Conservation (phyloP, 2,797 vertebrate genomes). For the Malacoraja senta region DNA sequence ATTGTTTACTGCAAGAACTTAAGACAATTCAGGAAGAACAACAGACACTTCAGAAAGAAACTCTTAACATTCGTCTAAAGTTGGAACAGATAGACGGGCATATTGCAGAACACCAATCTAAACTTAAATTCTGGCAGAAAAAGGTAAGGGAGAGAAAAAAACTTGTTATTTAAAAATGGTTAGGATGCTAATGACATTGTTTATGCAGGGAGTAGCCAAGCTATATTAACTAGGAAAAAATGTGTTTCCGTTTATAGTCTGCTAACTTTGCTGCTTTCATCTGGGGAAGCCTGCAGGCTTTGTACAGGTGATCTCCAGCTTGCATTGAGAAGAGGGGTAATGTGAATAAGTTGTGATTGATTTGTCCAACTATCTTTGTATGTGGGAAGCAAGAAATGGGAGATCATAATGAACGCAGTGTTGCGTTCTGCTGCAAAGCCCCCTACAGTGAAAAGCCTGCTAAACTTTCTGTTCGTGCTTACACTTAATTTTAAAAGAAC, state of each 20-base stretch:
- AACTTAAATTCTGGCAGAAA: conserved; percentile 87
- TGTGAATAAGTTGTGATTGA: neutral
- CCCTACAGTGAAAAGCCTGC: neutral
- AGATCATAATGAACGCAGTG: neutral
- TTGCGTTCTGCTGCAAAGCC: neutral
- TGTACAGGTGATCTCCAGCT: neutral
- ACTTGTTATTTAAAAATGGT: neutral
- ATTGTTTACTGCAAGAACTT: conserved; percentile 66
- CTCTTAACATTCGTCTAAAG: conserved; percentile 77
- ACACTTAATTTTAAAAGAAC: neutral
- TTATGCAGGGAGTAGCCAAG: neutral
- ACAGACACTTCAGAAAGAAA: conserved; percentile 76
- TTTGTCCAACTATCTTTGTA: neutral
- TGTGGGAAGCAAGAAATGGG: neutral
- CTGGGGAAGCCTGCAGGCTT: neutral
- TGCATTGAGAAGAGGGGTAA: neutral
- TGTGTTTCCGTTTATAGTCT: neutral
- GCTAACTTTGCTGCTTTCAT: neutral
- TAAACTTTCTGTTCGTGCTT: neutral
- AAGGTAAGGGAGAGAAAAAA: conserved; percentile 62
- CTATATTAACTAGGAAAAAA: neutral
- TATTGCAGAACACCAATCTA: conserved; percentile 73
- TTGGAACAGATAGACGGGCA: conserved; percentile 76
- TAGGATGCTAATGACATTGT: neutral
- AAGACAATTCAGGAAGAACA: conserved; percentile 73